A percentile compares a stretch with the other conserved stretches of the same genome.
phyloP scores from a whole-genome alignment of 1,140 invertebrate species.

The Drosophila jambulina region DNA sequence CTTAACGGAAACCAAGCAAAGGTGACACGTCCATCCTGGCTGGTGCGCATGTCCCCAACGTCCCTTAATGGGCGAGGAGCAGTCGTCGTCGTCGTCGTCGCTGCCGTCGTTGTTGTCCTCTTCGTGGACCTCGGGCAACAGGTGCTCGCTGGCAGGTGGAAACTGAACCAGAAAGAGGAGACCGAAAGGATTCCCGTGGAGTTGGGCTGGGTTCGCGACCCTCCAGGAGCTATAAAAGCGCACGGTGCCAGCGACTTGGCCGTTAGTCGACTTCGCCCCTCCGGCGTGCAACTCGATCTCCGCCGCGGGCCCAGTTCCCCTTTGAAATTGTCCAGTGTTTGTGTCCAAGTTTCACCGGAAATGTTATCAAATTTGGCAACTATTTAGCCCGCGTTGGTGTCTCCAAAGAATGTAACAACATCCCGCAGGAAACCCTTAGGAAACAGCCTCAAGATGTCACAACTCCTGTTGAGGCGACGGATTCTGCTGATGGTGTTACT shows the following conservation, averaged over 20 bases:
- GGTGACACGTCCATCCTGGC: slow-evolving; percentile 24
- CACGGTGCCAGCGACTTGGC: slow-evolving; percentile 4
- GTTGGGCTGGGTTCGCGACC: slow-evolving; percentile 22
- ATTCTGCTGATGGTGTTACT: slow-evolving; percentile 52
- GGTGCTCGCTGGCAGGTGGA: slow-evolving; percentile 52
- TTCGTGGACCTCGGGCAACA: slow-evolving; percentile 52
- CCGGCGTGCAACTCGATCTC: slow-evolving; percentile 49
- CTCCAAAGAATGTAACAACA: slow-evolving; percentile 22
- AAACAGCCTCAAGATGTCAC: slow-evolving; percentile 41
- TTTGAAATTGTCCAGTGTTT: slow-evolving; percentile 7
- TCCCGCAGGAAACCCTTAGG: not conserved
- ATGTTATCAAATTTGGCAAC: slow-evolving; percentile 31
- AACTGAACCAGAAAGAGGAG: slow-evolving; percentile 8
- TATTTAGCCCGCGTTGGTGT: slow-evolving; percentile 31
- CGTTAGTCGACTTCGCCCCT: slow-evolving; percentile 49
- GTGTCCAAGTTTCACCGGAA: slow-evolving; percentile 4
- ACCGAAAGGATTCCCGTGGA: slow-evolving; percentile 29
- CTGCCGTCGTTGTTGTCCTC: not conserved
- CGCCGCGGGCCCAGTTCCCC: slow-evolving; percentile 18
- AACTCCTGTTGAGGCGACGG: slow-evolving; percentile 2
- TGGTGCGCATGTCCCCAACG: slow-evolving; percentile 65
- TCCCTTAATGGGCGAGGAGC: not conserved
- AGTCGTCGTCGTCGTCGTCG: not conserved
- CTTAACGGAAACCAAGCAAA: slow-evolving; percentile 37
- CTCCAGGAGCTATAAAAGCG: slow-evolving; percentile 64